Conservation (phyloP, 2,797 vertebrate genomes). For the Rhyacichthys aspro region DNA sequence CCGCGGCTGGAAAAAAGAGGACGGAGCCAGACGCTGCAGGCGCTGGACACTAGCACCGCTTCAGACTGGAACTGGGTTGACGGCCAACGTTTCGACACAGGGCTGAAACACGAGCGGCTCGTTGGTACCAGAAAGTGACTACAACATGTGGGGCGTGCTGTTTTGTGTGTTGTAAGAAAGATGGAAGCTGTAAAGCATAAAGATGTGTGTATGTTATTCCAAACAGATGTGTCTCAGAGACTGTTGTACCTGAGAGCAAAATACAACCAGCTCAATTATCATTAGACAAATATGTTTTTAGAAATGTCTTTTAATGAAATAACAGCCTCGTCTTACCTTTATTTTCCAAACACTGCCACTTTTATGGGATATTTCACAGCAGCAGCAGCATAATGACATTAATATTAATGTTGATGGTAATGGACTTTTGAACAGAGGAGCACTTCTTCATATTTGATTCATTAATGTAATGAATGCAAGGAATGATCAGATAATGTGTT, state of each 20-base stretch:
- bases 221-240: slow-evolving; percentile 78
- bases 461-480: slow-evolving; percentile 84
- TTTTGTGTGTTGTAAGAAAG: slow-evolving; percentile 8
- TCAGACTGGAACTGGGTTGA: slow-evolving; percentile 74
- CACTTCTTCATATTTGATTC: slow-evolving; percentile 82
- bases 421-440: slow-evolving; percentile 67
- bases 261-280: slow-evolving; percentile 27
- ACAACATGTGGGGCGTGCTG: slow-evolving; percentile 43
- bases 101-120: slow-evolving; percentile 64
- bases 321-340: slow-evolving; percentile 12
- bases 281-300: slow-evolving; percentile 34
- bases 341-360: slow-evolving; percentile 44
- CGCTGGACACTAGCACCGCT: slow-evolving; percentile 70
- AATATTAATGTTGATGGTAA: slow-evolving; percentile 84
- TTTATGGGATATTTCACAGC: slow-evolving; percentile 60
- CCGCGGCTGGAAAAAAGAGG: slow-evolving; percentile 66
- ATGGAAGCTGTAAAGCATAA: slow-evolving; percentile 47
- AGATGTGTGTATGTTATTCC: slow-evolving; percentile 81
- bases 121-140: slow-evolving; percentile 48
- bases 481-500: slow-evolving; percentile 77
- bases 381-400: slow-evolving; percentile 71
- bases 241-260: slow-evolving; percentile 23
- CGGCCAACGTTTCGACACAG: slow-evolving; percentile 66
- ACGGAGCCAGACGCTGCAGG: slow-evolving; percentile 73
- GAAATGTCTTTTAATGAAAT: slow-evolving; percentile 15